Evolutionary conservation across 2,888 invertebrate species (phyloP), one percentile per base, ranked within the genome.

Genomic region (Parnassius apollo): DNA sequence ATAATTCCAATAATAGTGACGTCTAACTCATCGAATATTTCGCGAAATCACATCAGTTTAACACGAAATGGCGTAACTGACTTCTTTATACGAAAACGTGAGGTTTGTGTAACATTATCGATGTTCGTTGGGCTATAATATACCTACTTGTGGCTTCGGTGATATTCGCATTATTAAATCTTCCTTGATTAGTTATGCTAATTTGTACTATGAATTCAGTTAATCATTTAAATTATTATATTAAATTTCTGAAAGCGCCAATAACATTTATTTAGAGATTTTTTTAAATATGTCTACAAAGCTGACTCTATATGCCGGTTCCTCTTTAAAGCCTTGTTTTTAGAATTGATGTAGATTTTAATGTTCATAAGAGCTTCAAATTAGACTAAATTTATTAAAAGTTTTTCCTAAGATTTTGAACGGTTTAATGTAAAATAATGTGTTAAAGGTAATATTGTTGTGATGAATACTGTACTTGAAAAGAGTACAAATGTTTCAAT

Each of bases 1-100:
- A 45, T 61, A 67, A 67, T 61, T 60, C 64, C 35, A 64, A 61
- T 64, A 65, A 22, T 22, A 46, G 11, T 60, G 57, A 42, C 8
- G 61, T 52, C 61, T 56, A 54, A 59, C 58, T 45, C 54, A 67
- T 64, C 48, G 48, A 13, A 50, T 59, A 54, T 66, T 62, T 67
- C 46, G 57, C 57, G 59, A 62, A 52, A 48, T 57, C 46, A 52
- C 35, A 62, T 22, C 11, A 53, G 42, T 53, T 48, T 57, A 48
- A 62, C 56, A 25, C 48, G 9, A 2, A 22, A 22, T 61, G 45
- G 45, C 18, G 61, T 45, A 61, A 57, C 45, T 49, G n/a, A 51
- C 56, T 55, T 10, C 54, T 54, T 61, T 61, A 13, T 55, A 56
- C 54, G 9, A 54, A 60, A 50, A 50, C 45, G 9, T 13, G 18